A percentile compares a stretch with the other conserved stretches of the same genome.
phyloP scores from a whole-genome alignment of 2,888 invertebrate species.

The Coenonympha arcania region DNA sequence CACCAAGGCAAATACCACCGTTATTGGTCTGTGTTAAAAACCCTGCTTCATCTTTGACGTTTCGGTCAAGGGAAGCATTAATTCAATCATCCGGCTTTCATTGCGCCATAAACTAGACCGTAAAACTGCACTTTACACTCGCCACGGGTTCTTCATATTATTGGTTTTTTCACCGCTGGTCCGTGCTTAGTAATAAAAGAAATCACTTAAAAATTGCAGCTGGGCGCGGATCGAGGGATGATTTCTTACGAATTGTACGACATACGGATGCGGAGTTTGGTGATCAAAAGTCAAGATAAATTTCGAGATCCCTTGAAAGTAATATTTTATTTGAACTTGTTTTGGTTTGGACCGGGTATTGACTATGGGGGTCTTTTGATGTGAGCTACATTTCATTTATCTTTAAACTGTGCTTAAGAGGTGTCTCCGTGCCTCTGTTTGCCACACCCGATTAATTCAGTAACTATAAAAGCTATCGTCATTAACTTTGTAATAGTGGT shows the following conservation, averaged over 20 bases:
- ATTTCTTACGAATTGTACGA: slow-evolving; percentile 39
- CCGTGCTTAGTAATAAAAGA: slow-evolving; percentile 67
- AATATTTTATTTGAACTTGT: no score
- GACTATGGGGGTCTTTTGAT: no score
- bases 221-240: slow-evolving; percentile 43
- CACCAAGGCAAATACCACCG: no score
- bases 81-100: slow-evolving; percentile 60
- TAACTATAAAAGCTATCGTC: no score
- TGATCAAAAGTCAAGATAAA: background rate
- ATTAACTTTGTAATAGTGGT: no score
- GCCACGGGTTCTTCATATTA: slow-evolving; percentile 63
- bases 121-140: slow-evolving; percentile 64
- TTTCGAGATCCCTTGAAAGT: no score
- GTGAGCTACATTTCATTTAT: no score
- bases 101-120: slow-evolving; percentile 53
- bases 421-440: no score
- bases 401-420: no score
- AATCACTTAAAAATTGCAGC: slow-evolving; percentile 70
- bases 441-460: no score
- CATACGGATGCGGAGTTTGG: slow-evolving; percentile 33
- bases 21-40: no score
- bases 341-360: no score
- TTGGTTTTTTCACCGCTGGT: slow-evolving; percentile 48
- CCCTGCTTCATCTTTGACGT: slow-evolving; percentile 23
- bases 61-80: slow-evolving; percentile 40